These are phyloP conservation scores for Rhimphoctona megacephalus DNA, from an alignment of 2,888 invertebrate species.

Conservation along the genomic window DNA sequence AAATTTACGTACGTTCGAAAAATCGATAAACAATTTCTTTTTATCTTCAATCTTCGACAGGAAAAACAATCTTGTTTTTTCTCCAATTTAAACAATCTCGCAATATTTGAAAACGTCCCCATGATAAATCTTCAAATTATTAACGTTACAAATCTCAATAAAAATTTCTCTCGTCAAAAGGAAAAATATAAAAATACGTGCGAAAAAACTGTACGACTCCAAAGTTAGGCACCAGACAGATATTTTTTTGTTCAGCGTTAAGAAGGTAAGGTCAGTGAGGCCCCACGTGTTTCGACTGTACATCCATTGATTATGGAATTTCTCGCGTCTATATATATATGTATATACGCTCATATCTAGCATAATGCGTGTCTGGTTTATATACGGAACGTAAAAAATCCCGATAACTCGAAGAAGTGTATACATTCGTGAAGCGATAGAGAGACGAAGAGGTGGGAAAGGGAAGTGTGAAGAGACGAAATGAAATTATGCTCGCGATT, in stretches of 20 bases:
- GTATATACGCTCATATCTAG: background rate
- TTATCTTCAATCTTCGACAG: too few species aligned
- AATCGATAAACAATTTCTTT: background rate
- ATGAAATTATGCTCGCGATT: slow-evolving; percentile 42
- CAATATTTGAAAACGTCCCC: too few species aligned
- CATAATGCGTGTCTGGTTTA: slow-evolving; percentile 8
- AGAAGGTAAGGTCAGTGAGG: slow-evolving; percentile 46
- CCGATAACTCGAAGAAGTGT: background rate
- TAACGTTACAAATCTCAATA: background rate
- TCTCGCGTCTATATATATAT: background rate
- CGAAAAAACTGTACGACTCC: background rate
- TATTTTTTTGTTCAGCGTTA: background rate
- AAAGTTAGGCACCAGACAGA: background rate
- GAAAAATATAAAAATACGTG: background rate
- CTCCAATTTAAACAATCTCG: too few species aligned
- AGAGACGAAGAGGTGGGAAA: slow-evolving; percentile 27
- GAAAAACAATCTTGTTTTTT: too few species aligned
- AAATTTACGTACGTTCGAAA: background rate
- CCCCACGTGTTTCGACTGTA: slow-evolving; percentile 38
- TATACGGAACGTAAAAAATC: background rate
- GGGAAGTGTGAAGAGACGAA: slow-evolving; percentile 70
- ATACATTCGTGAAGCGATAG: slow-evolving; percentile 17
- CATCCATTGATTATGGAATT: slow-evolving; percentile 21
- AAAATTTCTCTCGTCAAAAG: background rate
- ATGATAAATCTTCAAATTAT: too few species aligned